Conservation (phyloP, 2,113 vertebrate genomes). For the rabbit (Oryctolagus cuniculus) region mOryCun1.1 NC_091438.1:137727001-137727500, state of each 20-base stretch:
- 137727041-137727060: too few species aligned
- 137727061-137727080: too few species aligned
- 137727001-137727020: too few species aligned
- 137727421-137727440: conserved; percentile 20
- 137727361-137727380: neutral
- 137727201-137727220: too few species aligned
- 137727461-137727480: neutral
- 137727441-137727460: neutral
- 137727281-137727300: neutral
- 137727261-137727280: conserved; percentile 36
- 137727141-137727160: too few species aligned
- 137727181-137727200: too few species aligned
- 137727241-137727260: neutral
- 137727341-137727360: neutral
- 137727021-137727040: too few species aligned
- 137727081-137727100: too few species aligned
- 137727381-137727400: neutral
- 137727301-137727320: conserved; percentile 18
- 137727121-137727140: too few species aligned
- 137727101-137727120: too few species aligned
- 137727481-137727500: conserved; percentile 40
- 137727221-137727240: too few species aligned
- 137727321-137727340: neutral
- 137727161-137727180: too few species aligned
- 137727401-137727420: neutral